Percentiles rank a stretch among this genome's conserved stretches.
Evolutionary conservation across 2,888 invertebrate genomes (phyloP).

Genomic region (Tethea ocularis): DNA sequence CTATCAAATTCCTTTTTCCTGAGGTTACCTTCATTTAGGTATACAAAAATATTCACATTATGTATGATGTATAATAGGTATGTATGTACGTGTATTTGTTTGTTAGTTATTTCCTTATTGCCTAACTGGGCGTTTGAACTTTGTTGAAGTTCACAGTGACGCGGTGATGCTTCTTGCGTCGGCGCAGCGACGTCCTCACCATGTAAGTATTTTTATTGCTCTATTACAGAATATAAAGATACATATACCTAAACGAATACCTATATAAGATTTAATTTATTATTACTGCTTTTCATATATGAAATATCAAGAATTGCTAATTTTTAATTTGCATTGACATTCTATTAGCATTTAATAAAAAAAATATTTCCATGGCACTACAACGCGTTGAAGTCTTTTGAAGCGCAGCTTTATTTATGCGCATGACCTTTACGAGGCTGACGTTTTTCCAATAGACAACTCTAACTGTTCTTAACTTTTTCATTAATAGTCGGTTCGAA

Average conservation of each 20-base stretch:
- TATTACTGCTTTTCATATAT: not conserved
- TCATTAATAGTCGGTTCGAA: constrained; percentile 16
- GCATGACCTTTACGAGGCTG: constrained; percentile 10
- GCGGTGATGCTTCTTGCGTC: constrained; percentile 9
- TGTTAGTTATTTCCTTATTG: constrained; percentile 21
- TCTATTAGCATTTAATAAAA: not conserved
- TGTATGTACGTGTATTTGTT: not conserved
- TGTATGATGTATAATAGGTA: not conserved
- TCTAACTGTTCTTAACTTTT: not conserved
- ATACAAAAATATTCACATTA: not conserved
- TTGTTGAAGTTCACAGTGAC: constrained; percentile 18
- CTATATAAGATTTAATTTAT: not conserved
- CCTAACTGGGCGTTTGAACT: constrained; percentile 24
- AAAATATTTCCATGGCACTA: constrained; percentile 4
- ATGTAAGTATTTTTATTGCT: constrained; percentile 8
- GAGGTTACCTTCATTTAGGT: not conserved
- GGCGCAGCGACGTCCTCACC: no score
- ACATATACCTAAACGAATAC: not conserved
- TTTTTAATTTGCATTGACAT: not conserved
- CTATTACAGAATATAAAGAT: not conserved
- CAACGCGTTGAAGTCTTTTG: constrained; percentile 67
- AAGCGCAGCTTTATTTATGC: constrained; percentile 21
- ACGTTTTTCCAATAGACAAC: not conserved
- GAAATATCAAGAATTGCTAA: not conserved
- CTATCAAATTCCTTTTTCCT: not conserved